Evolutionary conservation across 2,888 invertebrate genomes (phyloP), one percentile per base, ranked within the genome.

Genomic region (Nasonia oneida): DNA sequence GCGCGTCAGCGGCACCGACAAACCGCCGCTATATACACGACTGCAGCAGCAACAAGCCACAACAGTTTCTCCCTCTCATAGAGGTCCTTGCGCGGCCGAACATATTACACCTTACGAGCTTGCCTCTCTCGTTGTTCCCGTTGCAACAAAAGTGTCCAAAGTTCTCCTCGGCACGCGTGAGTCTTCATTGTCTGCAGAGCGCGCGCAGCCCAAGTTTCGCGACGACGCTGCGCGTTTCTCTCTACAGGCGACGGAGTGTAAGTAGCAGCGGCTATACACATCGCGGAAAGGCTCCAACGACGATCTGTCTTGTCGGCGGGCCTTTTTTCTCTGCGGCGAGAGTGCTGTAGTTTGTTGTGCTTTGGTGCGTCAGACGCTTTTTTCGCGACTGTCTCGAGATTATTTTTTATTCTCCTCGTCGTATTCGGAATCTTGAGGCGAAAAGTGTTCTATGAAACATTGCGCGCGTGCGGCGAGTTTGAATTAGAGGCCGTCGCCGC

Each of bases 121-220:
- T 61, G 4, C 53, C 23, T 23, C 57, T 61, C 67, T 23, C 64
- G 2, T 10, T 3, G 64, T 23, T 3, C 5, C 23, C n/a, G 37
- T 6, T 37, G 15, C 15, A 81, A 76, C 76, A 76, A 75, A 82
- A 82, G 76, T 82, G 76, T 70, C 70, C 29, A 70, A 82, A 82
- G 50, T 82, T 82, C 1, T 29, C 61, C 47, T 33, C 18, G 37
- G 77, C 50, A 39, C 37, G 57, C 37, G 39, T 14, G 42, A 42
- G 73, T 73, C 42, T 47, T 42, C 29, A 67, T 67, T 67, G 67
- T 67, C 33, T 67, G 67, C 29, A 29, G 29, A 29, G 29, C 29
- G 29, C 71, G 14, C 14, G 37, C n/a, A 33, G 33, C 10, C 67
- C 1, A 67, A 67, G 67, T 67, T 67, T 67, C 67, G 33, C 67